A percentile compares a stretch with the other conserved stretches of the same genome.
phyloP scores from a whole-genome alignment of 2,888 invertebrate genomes.

The Calameuta pallipes region DNA sequence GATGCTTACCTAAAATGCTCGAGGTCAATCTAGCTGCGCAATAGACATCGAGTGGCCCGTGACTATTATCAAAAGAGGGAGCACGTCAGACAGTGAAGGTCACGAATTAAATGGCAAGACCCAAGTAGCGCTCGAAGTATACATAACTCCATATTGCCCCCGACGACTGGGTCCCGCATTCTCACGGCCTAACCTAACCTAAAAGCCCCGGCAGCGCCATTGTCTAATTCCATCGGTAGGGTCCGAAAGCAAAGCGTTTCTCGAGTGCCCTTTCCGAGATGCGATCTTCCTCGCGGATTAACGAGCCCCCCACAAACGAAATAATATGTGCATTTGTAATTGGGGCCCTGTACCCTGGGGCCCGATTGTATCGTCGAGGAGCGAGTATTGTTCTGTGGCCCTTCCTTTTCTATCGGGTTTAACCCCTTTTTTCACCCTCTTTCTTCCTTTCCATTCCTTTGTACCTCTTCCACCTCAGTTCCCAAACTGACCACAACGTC shows the following conservation, averaged over 20 bases:
- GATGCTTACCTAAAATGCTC: not conserved
- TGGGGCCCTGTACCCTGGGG: conserved; percentile 23
- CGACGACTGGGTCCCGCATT: not conserved
- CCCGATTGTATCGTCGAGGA: conserved; percentile 26
- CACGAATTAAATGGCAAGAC: not conserved
- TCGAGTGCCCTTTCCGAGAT: not conserved
- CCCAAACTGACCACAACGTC: not conserved
- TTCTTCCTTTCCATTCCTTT: conserved; percentile 13
- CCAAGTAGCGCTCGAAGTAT: not conserved
- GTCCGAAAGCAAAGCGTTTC: not conserved
- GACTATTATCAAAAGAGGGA: not conserved
- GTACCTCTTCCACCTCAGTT: not conserved
- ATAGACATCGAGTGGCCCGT: not conserved
- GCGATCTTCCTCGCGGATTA: conserved; percentile 22
- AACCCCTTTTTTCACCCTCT: conserved; percentile 8
- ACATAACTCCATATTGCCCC: not conserved
- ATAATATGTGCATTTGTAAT: conserved; percentile 31
- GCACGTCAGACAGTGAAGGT: not conserved
- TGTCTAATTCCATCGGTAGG: not conserved
- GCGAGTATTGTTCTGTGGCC: conserved; percentile 26
- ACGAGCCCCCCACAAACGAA: conserved; percentile 12
- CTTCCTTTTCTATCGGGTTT: conserved; percentile 5
- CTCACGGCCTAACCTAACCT: not conserved
- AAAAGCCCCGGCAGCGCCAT: not conserved
- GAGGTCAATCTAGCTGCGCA: not conserved